These are phyloP conservation scores for Muscidifurax raptorellus DNA, from an alignment of 1,140 invertebrate species.

Conservation along the genomic window DNA sequence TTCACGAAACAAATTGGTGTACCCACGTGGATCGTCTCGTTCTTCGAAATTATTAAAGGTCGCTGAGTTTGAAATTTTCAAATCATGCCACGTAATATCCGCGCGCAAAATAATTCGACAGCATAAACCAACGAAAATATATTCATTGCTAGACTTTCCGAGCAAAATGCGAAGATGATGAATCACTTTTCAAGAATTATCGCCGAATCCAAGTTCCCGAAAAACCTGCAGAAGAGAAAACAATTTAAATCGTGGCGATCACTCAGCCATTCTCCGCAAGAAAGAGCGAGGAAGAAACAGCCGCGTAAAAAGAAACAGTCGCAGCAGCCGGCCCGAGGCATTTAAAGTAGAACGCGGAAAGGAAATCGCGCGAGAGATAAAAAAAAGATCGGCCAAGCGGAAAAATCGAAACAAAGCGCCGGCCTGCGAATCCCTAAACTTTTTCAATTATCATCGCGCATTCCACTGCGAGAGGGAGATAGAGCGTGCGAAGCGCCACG, in stretches of 20 bases:
- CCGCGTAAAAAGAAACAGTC: neutral
- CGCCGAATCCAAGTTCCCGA: no score
- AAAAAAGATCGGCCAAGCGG: slow-evolving; percentile 32
- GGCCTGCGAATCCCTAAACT: slow-evolving; percentile 14
- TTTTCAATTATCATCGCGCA: slow-evolving; percentile 49
- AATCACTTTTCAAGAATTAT: no score
- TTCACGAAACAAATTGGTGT: neutral
- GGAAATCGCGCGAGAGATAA: slow-evolving; percentile 25
- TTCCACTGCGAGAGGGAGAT: neutral
- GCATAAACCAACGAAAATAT: no score
- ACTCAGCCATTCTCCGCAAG: neutral
- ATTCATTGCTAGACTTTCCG: no score
- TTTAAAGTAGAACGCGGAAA: neutral
- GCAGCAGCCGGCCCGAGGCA: neutral
- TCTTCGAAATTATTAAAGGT: no score
- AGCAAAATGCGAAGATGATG: no score
- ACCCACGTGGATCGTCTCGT: neutral
- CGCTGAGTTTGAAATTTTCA: no score
- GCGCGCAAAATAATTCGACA: no score
- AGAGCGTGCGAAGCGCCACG: neutral
- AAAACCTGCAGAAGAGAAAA: neutral
- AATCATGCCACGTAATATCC: no score
- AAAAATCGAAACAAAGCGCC: slow-evolving; percentile 31
- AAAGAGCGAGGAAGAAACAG: neutral
- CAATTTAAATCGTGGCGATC: neutral